Conservation (phyloP, 1,140 invertebrate genomes). For the Coenobita brevimanus region DNA sequence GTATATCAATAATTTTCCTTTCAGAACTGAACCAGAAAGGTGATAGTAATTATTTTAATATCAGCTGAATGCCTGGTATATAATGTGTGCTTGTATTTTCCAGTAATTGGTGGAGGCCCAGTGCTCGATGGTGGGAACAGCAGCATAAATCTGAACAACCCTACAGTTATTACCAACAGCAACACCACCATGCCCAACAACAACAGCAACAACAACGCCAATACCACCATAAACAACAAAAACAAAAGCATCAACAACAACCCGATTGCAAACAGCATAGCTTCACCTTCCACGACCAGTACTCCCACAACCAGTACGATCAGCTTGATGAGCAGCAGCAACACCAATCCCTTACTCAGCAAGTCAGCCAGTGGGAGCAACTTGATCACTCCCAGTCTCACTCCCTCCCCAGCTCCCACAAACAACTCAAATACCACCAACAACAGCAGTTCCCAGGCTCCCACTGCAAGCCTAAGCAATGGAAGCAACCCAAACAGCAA, state of each 20-base stretch:
- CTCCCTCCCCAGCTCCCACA: constrained; percentile 33
- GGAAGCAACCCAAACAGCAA: constrained; percentile 14
- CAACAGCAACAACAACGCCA: constrained; percentile 48
- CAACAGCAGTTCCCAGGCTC: constrained; percentile 8
- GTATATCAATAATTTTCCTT: too few species aligned
- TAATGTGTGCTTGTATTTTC: neutral
- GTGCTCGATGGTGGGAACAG: constrained; percentile 50
- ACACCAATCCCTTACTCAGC: neutral
- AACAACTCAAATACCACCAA: constrained; percentile 16
- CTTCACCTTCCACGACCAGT: constrained; percentile 15
- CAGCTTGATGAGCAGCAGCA: neutral
- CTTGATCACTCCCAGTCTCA: constrained; percentile 1
- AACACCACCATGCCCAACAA: constrained; percentile 38
- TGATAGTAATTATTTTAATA: too few species aligned
- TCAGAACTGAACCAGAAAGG: too few species aligned
- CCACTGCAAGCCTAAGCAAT: constrained; percentile 58
- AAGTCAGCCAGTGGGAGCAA: neutral
- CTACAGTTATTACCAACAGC: constrained; percentile 37
- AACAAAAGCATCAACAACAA: constrained; percentile 43
- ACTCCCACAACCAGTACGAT: constrained; percentile 40
- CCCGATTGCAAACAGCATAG: constrained; percentile 30
- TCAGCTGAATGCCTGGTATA: too few species aligned
- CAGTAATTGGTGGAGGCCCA: constrained; percentile 30
- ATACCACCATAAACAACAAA: constrained; percentile 48
- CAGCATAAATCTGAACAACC: constrained; percentile 21